Evolutionary conservation across 2,888 invertebrate genomes (phyloP), one percentile per base, ranked within the genome.

Genomic region (Seira ritae): DNA sequence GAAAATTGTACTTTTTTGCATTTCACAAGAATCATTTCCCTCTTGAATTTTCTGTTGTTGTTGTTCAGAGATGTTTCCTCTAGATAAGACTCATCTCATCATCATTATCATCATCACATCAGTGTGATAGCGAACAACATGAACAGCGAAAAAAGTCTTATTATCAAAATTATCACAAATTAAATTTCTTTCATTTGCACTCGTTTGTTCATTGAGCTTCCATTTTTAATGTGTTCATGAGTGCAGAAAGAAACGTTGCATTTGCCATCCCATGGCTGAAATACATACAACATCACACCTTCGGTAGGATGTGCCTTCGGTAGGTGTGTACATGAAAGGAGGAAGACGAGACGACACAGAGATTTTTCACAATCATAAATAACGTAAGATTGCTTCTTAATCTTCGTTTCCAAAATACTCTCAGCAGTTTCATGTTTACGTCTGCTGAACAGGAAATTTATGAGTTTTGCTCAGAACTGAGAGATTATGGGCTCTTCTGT

Each of bases 41-140:
- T 67, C 73, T 73, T 37, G 17, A 31, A 19, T 70, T 55, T 55
- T 67, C 23, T 24, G 6, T 72, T 31, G 50, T n/a, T 65, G 17
- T 73, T 37, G 73, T 73, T 22, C 2, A 68, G 31, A 74, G 74
- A 74, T 50, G 50, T 66, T 62, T 74, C 74, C 74, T 67, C 67
- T 50, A 74, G 74, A 74, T 74, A 74, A 73, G 73, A 73, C 73
- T 65, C 73, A 50, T 67, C 67, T 67, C 74, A 74, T 67, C 74
- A 66, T 23, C 74, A 66, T 20, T 22, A 62, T 37, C 37, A 37
- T 24, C 42, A 68, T 12, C 46, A 42, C 17, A 62, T 62, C 42
- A 62, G 23, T 65, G 37, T 73, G 73, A 31, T 31, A 31, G 31
- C 31, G 31, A 31, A 31, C 31, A 31, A 31, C 31, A 31, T 31